Evolutionary conservation across 2,888 invertebrate species (phyloP), one percentile per base, ranked within the genome.

Genomic region (Polyploca ridens): DNA sequence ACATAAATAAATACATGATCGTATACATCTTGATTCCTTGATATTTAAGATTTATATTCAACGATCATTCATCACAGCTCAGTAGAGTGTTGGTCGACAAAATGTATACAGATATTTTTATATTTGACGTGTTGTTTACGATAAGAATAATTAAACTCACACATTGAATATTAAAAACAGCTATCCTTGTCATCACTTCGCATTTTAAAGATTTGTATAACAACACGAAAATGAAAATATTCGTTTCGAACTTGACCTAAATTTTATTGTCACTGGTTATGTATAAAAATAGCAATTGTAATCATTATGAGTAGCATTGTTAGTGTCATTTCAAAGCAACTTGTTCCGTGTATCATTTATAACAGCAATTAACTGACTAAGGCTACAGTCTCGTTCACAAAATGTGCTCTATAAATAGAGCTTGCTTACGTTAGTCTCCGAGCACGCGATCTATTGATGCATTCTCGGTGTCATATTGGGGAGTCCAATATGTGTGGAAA

Each of bases 371-470:
- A 75, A 64, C 66, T 65, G 71, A 54, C 54, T 59, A 27, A 38
- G 38, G 41, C 41, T 66, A 69, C 71, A 67, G 54, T 68, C 66
- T 62, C 62, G 63, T 76, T 76, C 76, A 71, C 72, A 64, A 70
- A 73, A 69, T 68, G 69, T 72, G 63, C 62, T 70, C 77, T 81
- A 77, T 72, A 75, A 72, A 76, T 78, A 77, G 73, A 66, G 64
- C 66, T 69, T 68, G 69, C 69, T 64, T 66, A 66, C 70, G 67
- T 66, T 64, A 62, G 61, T 66, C 62, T 69, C 66, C 65, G 66
- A 68, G 68, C 64, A 72, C 67, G 71, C 62, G 69, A 61, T 67
- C 61, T 63, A 62, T 61, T 62, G 46, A 57, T 63, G 64, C 38
- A 49, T 61, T 62, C 66, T 58, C 49, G 58, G 58, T 62, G 63